Evolutionary conservation across 2,797 vertebrate species (phyloP).

Genomic region (Distichodus sexfasciatus): DNA sequence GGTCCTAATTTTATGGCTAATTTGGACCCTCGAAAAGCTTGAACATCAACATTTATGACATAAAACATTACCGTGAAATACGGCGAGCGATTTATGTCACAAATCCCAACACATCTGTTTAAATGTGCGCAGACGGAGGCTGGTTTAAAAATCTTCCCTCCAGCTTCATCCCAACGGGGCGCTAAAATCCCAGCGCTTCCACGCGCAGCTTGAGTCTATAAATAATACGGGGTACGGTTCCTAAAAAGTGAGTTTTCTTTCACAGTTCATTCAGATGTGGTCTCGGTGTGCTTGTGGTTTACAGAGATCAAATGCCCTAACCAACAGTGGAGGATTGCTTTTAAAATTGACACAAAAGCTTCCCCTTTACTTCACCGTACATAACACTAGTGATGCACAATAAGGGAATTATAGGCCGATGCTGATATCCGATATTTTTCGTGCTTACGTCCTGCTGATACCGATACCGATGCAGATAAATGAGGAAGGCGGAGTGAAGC

Average conservation of each 20-base stretch:
- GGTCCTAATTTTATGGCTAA: slow-evolving; percentile 65
- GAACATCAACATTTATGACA: slow-evolving; percentile 64
- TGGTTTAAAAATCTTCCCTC: slow-evolving; percentile 54
- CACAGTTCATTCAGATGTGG: background rate
- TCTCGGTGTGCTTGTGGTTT: slow-evolving; percentile 8
- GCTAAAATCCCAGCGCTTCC: slow-evolving; percentile 59
- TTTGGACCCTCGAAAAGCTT: slow-evolving; percentile 62
- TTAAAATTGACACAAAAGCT: slow-evolving; percentile 1
- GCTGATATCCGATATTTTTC: too few species aligned
- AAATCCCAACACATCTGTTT: slow-evolving; percentile 68
- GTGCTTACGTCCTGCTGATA: too few species aligned
- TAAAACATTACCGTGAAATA: slow-evolving; percentile 67
- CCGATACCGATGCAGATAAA: too few species aligned
- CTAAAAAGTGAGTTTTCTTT: slow-evolving; percentile 39
- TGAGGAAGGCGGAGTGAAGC: too few species aligned
- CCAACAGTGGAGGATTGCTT: background rate
- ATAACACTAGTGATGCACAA: too few species aligned
- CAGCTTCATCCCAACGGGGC: slow-evolving; percentile 48
- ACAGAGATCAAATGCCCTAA: slow-evolving; percentile 1
- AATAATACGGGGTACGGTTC: slow-evolving; percentile 60
- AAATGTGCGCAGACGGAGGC: slow-evolving; percentile 58
- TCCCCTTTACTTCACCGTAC: too few species aligned
- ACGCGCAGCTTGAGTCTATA: slow-evolving; percentile 63
- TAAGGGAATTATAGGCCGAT: too few species aligned
- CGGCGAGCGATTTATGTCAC: slow-evolving; percentile 64